Base-by-base conservation (phyloP, 2,797 vertebrate genomes). In the Xiphorhynchus erythropygius region DNA sequence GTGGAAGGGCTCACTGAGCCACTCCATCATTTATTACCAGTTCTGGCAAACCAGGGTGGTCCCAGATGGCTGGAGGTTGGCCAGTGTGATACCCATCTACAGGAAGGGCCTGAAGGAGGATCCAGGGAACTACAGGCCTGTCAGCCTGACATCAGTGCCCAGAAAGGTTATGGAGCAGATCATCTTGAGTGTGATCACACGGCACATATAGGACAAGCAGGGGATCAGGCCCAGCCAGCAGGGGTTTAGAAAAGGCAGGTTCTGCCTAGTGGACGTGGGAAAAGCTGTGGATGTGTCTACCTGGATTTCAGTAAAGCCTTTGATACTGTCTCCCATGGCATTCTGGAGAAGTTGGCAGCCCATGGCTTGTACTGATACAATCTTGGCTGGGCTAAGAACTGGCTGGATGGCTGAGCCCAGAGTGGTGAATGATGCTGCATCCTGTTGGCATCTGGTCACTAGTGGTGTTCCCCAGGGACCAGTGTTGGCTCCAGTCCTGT, bases 331-430 rank as follows among this genome's bases (percentile, higher is more conserved):
- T 55, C 35, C 49, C 56, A 62, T 14, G n/a, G 56, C 2, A 32
- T 21, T 21, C 19, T 7, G 24, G 56, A 41, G 39, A 52, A 78
- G 21, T 30, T 8, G 5, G 8, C 13, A 62, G 30, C 21, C 25
- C 25, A 15, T 0, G 3, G 16, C 30, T 25, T 41, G 47, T 21
- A n/a, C 16, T 33, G 19, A 24, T 9, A 5, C 37, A 30, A 18
- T 15, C 39, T 52, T 33, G 19, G 9, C 39, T 69, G 55, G 11
- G 33, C 22, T 39, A 27, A 32, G 67, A 37, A 11, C 8, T 21
- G 27, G 4, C 17, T 44, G 71, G 46, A 44, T 11, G 19, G 83
- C 18, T 0, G 0, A 27, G n/a, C 37, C 46, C n/a, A 59, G 46
- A 33, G 6, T 37, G 37, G 27, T 19, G 22, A 75, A n/a, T 18